These are phyloP conservation scores for Corvus moneduloides DNA, from an alignment of 2,113 vertebrate species.

Conservation along the genomic window DNA sequence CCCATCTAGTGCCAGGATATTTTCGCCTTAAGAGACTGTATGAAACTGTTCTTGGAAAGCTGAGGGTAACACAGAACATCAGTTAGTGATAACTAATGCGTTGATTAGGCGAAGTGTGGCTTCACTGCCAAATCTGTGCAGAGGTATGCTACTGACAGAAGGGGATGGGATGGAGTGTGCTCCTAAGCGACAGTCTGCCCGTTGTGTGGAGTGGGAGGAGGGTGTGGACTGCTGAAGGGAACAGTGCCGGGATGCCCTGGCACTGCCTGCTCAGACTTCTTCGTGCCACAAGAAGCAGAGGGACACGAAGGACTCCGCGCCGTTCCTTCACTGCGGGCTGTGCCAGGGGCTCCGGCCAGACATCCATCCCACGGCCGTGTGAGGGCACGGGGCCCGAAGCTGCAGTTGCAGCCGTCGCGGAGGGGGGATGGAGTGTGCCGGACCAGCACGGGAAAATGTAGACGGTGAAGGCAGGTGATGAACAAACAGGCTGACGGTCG, in stretches of 20 bases:
- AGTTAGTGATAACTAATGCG: too few species aligned
- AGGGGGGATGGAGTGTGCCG: background rate
- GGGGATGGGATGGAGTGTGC: fast-evolving
- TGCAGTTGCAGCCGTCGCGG: fast-evolving
- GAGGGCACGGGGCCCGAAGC: fast-evolving
- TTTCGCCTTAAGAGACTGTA: background rate
- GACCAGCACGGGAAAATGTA: background rate
- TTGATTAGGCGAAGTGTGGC: background rate
- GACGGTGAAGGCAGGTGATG: fast-evolving
- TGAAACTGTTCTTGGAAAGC: background rate
- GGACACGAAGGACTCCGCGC: fast-evolving
- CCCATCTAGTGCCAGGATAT: background rate
- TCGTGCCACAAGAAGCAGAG: fast-evolving
- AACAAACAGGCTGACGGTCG: background rate
- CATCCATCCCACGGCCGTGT: fast-evolving
- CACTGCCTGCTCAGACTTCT: fast-evolving
- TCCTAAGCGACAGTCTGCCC: background rate
- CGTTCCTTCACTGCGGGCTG: fast-evolving
- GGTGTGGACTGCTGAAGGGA: background rate
- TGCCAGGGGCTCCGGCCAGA: fast-evolving
- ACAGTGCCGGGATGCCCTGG: fast-evolving
- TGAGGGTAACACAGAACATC: background rate
- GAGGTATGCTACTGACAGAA: fast-evolving
- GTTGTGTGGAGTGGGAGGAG: background rate
- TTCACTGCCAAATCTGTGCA: background rate